Conservation (phyloP, 2,888 invertebrate genomes). For the Drosophila prostipennis region DNA sequence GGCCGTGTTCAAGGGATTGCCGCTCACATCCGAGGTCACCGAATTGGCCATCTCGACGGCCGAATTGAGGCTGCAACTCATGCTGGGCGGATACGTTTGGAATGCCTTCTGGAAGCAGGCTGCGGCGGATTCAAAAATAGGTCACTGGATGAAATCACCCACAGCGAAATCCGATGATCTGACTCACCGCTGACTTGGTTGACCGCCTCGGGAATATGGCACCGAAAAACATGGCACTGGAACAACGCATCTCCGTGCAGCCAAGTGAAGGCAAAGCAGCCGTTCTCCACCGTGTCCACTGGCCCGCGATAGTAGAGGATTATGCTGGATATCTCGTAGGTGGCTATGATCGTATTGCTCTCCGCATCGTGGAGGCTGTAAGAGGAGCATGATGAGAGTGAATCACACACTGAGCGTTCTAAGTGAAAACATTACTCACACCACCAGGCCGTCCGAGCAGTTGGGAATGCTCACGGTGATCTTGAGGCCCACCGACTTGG, state of each 20-base stretch:
- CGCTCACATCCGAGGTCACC: conserved; percentile 87
- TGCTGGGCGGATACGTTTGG: conserved; percentile 92
- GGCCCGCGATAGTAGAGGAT: conserved; percentile 97
- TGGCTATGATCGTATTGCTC: conserved; percentile 89
- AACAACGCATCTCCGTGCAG: conserved; percentile 97
- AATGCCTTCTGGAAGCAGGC: conserved; percentile 97
- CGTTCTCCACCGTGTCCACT: conserved; percentile 91
- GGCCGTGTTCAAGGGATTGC: conserved; percentile 86
- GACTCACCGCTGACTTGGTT: conserved; percentile 89
- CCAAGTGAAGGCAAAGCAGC: conserved; percentile 99
- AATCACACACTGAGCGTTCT: background rate
- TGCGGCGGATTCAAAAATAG: conserved; percentile 37
- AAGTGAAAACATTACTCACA: conserved; percentile 87
- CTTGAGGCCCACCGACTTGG: conserved; percentile 89
- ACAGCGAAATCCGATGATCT: background rate
- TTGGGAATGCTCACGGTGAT: conserved; percentile 96
- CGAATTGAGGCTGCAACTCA: conserved; percentile 91
- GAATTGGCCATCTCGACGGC: conserved; percentile 85
- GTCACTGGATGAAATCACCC: conserved; percentile 31
- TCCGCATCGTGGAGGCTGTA: conserved; percentile 93
- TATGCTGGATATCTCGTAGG: conserved; percentile 96
- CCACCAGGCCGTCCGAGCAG: conserved; percentile 95
- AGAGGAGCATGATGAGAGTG: conserved; percentile 38
- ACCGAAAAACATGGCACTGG: conserved; percentile 98
- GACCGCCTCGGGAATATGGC: conserved; percentile 97